Percentiles rank a stretch among this genome's conserved stretches.
phyloP scores from a whole-genome alignment of 2,797 vertebrate genomes.

The Anolis apletophallus region DNA sequence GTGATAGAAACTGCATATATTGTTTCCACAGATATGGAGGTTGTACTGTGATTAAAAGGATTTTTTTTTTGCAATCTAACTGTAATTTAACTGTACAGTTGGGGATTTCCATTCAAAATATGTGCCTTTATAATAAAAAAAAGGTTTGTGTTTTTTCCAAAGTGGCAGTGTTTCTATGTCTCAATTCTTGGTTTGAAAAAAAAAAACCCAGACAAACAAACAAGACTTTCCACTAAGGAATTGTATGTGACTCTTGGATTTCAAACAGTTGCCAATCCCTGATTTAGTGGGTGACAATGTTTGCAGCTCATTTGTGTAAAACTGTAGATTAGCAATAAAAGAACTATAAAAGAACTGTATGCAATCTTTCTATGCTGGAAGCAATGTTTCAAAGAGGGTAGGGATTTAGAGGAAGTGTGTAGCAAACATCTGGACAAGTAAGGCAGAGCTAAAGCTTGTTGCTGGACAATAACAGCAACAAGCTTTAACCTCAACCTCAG shows the following conservation, averaged over 20 bases:
- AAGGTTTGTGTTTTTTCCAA: background rate
- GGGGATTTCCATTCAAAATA: background rate
- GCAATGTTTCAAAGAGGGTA: background rate
- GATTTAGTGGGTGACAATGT: background rate
- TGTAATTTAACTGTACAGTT: background rate
- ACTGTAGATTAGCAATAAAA: background rate
- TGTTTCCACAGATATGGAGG: too few species aligned
- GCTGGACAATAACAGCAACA: background rate
- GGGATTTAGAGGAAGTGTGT: background rate
- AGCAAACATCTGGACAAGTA: background rate
- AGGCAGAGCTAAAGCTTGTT: background rate
- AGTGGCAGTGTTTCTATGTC: background rate
- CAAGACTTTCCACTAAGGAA: too few species aligned
- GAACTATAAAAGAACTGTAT: background rate
- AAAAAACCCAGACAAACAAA: too few species aligned
- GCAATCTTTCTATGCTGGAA: background rate
- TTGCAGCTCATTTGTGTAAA: background rate
- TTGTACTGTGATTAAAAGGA: too few species aligned
- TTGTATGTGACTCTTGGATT: too few species aligned
- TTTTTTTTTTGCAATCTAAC: background rate
- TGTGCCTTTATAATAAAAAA: background rate
- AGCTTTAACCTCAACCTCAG: too few species aligned
- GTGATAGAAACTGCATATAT: too few species aligned
- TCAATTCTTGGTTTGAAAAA: too few species aligned
- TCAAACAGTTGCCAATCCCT: too few species aligned